Conservation (phyloP, 2,797 vertebrate species). For the Sebastes dallii region DNA sequence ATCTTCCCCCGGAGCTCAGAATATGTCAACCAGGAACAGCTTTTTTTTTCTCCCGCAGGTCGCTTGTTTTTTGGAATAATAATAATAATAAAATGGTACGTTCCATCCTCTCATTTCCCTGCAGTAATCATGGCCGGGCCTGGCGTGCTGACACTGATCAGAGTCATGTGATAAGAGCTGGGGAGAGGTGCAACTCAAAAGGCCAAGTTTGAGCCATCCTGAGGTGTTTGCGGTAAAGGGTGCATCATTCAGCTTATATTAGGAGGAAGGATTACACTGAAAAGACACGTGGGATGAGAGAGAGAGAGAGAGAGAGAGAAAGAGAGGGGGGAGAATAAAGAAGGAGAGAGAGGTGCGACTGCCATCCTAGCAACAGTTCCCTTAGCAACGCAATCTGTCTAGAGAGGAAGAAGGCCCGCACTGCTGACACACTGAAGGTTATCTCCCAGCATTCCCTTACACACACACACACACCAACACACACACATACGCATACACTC, state of each 20-base stretch:
- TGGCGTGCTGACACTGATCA: not conserved
- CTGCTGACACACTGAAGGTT: slow-evolving; percentile 73
- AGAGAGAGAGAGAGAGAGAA: slow-evolving; percentile 24
- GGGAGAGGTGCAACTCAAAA: not conserved
- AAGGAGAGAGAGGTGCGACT: slow-evolving; percentile 60
- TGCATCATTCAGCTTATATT: slow-evolving; percentile 33
- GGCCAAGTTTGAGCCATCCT: slow-evolving; percentile 11
- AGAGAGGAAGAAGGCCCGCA: slow-evolving; percentile 65
- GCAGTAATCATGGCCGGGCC: not conserved
- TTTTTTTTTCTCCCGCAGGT: not conserved
- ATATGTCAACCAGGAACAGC: not conserved
- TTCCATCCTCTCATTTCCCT: slow-evolving; percentile 10
- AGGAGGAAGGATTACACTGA: slow-evolving; percentile 41
- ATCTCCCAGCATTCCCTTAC: slow-evolving; percentile 61
- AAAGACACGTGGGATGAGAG: slow-evolving; percentile 54
- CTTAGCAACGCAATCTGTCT: slow-evolving; percentile 81
- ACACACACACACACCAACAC: slow-evolving; percentile 12
- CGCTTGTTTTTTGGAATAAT: not conserved
- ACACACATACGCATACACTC: not conserved
- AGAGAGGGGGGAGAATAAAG: not conserved
- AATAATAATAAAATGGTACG: not conserved
- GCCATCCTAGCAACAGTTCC: slow-evolving; percentile 82
- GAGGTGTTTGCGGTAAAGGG: slow-evolving; percentile 6
- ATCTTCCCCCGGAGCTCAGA: not conserved
- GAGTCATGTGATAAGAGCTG: not conserved